Percentiles rank a stretch among this genome's conserved stretches.
Evolutionary conservation across 2,888 invertebrate genomes (phyloP).

Genomic region (Furcula furcula): DNA sequence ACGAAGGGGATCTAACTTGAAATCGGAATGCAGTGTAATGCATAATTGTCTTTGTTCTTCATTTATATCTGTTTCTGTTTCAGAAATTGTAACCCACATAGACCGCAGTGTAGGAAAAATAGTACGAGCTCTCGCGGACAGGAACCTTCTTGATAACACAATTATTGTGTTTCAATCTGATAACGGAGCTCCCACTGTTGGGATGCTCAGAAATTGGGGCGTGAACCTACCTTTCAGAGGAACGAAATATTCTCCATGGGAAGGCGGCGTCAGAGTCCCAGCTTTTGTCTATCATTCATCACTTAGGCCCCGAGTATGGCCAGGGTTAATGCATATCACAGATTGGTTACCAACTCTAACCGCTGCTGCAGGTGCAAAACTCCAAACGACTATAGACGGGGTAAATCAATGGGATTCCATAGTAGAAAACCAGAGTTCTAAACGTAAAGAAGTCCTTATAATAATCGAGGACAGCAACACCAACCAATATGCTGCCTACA

Average conservation of each 20-base stretch:
- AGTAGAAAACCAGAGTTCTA: constrained; percentile 64
- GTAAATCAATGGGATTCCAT: constrained; percentile 86
- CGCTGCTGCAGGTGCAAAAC: constrained; percentile 57
- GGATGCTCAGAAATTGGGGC: constrained; percentile 87
- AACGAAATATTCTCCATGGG: constrained; percentile 91
- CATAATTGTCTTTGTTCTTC: too few species aligned
- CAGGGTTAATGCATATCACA: constrained; percentile 87
- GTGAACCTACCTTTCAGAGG: constrained; percentile 91
- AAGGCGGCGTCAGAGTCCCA: constrained; percentile 90
- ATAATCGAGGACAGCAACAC: constrained; percentile 78
- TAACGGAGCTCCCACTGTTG: constrained; percentile 92
- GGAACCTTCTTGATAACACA: constrained; percentile 88
- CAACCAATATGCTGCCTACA: constrained; percentile 77
- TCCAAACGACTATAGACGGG: constrained; percentile 81
- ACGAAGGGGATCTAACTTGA: too few species aligned
- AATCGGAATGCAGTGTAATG: too few species aligned
- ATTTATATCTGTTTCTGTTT: too few species aligned
- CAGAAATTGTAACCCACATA: constrained; percentile 86
- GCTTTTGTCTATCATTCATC: constrained; percentile 86
- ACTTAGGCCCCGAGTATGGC: constrained; percentile 83
- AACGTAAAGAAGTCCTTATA: constrained; percentile 79
- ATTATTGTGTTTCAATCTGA: constrained; percentile 94
- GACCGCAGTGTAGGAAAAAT: constrained; percentile 92
- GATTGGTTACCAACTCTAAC: constrained; percentile 92
- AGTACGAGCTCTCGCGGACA: constrained; percentile 84